These are phyloP conservation scores for Notolabrus celidotus DNA, from an alignment of 2,797 vertebrate species.

Conservation along the genomic window DNA sequence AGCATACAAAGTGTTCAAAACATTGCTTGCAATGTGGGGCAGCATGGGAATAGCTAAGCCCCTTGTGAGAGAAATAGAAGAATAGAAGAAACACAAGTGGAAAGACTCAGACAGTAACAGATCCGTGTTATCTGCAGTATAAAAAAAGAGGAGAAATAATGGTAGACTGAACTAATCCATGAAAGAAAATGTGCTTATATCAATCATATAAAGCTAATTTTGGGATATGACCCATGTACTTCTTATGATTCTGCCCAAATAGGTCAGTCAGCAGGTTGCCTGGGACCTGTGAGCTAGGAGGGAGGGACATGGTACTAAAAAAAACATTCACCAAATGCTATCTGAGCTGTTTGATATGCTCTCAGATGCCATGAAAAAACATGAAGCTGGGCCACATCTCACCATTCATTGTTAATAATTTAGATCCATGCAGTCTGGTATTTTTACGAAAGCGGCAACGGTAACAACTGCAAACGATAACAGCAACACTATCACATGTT, in stretches of 20 bases:
- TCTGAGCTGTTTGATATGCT: conserved; percentile 9
- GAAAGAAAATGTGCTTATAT: neutral
- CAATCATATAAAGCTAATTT: neutral
- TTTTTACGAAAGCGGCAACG: conserved; percentile 12
- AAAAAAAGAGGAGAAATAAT: neutral
- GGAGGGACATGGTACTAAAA: neutral
- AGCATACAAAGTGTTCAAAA: conserved; percentile 13
- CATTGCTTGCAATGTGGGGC: conserved; percentile 1
- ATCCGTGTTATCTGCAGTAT: neutral
- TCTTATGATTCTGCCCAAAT: neutral
- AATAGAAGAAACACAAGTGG: neutral
- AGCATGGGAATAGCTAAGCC: neutral
- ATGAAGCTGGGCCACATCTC: neutral
- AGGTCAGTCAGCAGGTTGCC: neutral
- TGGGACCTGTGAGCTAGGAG: conserved; percentile 1
- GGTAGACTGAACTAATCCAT: neutral
- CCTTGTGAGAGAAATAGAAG: neutral
- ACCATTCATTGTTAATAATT: conserved; percentile 34
- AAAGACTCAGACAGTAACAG: neutral
- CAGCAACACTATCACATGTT: conserved; percentile 2
- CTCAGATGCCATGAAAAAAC: conserved; percentile 10
- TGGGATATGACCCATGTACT: neutral
- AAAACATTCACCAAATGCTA: conserved; percentile 22
- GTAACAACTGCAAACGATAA: conserved; percentile 23
- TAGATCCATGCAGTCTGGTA: conserved; percentile 3